These are phyloP conservation scores for Oreochromis aureus DNA, from an alignment of 2,113 vertebrate genomes.

Conservation along the genomic window DNA sequence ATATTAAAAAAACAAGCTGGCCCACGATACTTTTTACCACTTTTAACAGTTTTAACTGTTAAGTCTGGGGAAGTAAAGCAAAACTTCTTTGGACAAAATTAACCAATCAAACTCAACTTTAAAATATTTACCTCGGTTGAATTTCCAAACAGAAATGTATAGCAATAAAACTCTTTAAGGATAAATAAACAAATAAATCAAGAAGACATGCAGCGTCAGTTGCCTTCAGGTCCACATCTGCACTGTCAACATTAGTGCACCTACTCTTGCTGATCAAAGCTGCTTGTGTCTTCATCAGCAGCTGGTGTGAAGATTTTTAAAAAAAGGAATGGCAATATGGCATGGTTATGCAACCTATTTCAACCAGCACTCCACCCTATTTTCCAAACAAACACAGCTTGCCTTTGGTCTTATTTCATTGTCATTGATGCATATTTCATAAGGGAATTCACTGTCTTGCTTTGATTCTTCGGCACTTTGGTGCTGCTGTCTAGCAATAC, in stretches of 20 bases:
- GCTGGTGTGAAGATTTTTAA: constrained; percentile 25
- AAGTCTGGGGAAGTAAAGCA: not conserved
- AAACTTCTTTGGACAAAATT: not conserved
- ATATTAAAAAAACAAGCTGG: not conserved
- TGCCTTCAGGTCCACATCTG: constrained; percentile 57
- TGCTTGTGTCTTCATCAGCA: constrained; percentile 27
- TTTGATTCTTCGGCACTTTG: constrained; percentile 46
- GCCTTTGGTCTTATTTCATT: constrained; percentile 52
- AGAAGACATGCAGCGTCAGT: not conserved
- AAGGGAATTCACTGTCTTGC: constrained; percentile 37
- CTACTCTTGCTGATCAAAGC: constrained; percentile 53
- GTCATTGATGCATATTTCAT: constrained; percentile 65
- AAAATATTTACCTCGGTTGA: not conserved
- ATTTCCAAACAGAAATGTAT: not conserved
- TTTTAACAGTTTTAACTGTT: not conserved
- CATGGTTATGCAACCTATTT: constrained; percentile 22
- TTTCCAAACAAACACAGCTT: constrained; percentile 48
- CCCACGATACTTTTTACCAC: not conserved
- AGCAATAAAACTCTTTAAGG: not conserved
- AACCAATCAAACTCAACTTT: not conserved
- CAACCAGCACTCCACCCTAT: not conserved
- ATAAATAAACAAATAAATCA: not conserved
- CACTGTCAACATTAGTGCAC: constrained; percentile 29
- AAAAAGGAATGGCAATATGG: not conserved
- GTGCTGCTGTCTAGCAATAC: constrained; percentile 33